Evolutionary conservation across 2,113 vertebrate species (phyloP).

Genomic region (Chionis minor): DNA sequence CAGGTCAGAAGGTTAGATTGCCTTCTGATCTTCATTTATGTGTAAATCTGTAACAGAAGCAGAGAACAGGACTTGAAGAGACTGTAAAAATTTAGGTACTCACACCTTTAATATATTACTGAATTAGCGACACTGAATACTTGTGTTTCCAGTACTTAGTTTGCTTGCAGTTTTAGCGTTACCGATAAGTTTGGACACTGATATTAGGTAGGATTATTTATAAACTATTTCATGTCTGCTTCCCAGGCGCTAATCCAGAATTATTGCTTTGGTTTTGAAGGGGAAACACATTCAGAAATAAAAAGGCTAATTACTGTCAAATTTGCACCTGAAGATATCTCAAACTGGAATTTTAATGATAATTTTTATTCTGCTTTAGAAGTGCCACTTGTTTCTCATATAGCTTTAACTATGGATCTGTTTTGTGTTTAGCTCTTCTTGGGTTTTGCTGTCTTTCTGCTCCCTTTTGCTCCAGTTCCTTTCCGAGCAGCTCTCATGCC

Average conservation of each 20-base stretch:
- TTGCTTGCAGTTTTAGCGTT: neutral
- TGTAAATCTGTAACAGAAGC: neutral
- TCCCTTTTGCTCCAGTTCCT: conserved; percentile 82
- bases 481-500: conserved; percentile 85
- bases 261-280: neutral
- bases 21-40: neutral
- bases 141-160: neutral
- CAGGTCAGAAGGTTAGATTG: neutral
- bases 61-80: neutral
- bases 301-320: neutral
- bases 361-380: neutral
- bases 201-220: neutral
- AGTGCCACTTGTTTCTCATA: neutral
- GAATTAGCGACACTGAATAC: neutral
- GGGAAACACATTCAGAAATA: neutral
- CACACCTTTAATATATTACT: neutral
- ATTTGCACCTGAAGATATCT: neutral
- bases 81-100: neutral
- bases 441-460: conserved; percentile 84
- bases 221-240: neutral
- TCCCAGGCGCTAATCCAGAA: neutral
- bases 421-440: conserved; percentile 81
- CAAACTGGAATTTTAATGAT: neutral
- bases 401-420: neutral
- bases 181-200: neutral